Conservation (phyloP, 2,888 invertebrate genomes). For the Tenthredo amoena region DNA sequence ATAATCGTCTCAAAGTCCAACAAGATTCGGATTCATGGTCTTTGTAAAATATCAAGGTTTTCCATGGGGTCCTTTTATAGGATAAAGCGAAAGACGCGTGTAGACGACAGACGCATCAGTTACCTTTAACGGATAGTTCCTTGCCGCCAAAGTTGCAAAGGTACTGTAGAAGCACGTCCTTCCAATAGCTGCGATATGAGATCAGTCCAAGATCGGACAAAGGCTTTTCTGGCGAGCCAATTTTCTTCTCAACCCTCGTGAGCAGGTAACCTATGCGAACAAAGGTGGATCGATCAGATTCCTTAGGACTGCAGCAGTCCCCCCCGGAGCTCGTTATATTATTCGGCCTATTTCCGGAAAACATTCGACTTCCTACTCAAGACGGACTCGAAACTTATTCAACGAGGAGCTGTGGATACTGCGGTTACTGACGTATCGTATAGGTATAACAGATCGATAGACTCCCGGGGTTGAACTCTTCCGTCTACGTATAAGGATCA, state of each 20-base stretch:
- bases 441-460: neutral
- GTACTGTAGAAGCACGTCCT: conserved; percentile 95
- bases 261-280: conserved; percentile 92
- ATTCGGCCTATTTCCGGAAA: neutral
- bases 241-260: conserved; percentile 97
- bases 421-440: neutral
- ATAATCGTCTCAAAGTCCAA: neutral
- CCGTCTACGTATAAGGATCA: neutral
- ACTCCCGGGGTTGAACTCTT: neutral
- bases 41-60: neutral
- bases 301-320: neutral
- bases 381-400: neutral
- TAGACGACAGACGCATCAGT: conserved; percentile 27
- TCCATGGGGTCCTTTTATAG: neutral
- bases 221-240: conserved; percentile 99
- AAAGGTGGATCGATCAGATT: conserved; percentile 38
- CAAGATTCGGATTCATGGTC: neutral
- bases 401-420: neutral
- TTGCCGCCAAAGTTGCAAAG: conserved; percentile 94
- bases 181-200: conserved; percentile 99
- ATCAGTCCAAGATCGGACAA: conserved; percentile 98
- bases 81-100: neutral
- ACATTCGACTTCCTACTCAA: neutral
- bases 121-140: conserved; percentile 94
- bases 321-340: neutral